Percentiles rank a stretch among this genome's conserved stretches.
phyloP scores from a whole-genome alignment of 2,888 invertebrate genomes.

The Zaprionus lineosus region DNA sequence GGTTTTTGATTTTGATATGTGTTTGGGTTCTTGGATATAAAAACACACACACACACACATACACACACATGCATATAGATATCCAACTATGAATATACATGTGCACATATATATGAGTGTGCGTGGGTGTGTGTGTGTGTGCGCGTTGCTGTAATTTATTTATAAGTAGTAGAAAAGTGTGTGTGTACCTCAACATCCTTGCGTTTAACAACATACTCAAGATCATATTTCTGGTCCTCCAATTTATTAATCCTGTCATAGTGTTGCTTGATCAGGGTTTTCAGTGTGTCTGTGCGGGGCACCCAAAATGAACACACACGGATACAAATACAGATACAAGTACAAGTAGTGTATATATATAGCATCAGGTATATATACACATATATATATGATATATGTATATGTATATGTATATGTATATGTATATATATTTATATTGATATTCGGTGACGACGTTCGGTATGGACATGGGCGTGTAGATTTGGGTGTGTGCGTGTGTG shows the following conservation, averaged over 20 bases:
- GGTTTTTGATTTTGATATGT: slow-evolving; percentile 62
- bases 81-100: too few species aligned
- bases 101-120: too few species aligned
- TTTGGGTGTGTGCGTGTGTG: slow-evolving; percentile 19
- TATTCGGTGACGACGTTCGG: slow-evolving; percentile 27
- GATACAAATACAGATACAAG: slow-evolving; percentile 14
- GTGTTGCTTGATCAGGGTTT: slow-evolving; percentile 91
- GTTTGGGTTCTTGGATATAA: background rate
- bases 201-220: slow-evolving; percentile 98
- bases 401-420: too few species aligned
- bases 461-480: slow-evolving; percentile 38
- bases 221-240: slow-evolving; percentile 98
- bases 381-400: background rate
- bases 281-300: slow-evolving; percentile 87
- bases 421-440: slow-evolving; percentile 5
- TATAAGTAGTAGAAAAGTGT: slow-evolving; percentile 61
- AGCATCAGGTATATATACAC: background rate
- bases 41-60: too few species aligned
- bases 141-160: too few species aligned
- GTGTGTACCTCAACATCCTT: slow-evolving; percentile 98
- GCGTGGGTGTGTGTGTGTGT: too few species aligned
- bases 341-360: slow-evolving; percentile 7
- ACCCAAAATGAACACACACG: slow-evolving; percentile 25
- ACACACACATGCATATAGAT: too few species aligned
- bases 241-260: slow-evolving; percentile 93